phyloP scores from a whole-genome alignment of 2,888 invertebrate species.

The Junonia oenone region DNA sequence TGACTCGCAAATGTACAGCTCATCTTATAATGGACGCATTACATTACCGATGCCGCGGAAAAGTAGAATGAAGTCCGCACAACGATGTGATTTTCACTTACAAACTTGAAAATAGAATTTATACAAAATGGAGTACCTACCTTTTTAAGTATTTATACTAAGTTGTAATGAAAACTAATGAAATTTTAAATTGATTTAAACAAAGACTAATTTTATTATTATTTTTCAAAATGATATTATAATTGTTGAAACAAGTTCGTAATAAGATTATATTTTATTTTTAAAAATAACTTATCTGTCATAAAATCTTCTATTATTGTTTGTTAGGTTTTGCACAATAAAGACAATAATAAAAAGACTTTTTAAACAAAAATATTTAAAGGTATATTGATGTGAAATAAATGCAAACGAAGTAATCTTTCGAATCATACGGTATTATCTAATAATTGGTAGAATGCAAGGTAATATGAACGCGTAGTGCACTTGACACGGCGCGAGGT shows the following conservation, averaged over 20 bases:
- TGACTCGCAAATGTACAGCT: conserved; percentile 40
- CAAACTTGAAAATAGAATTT: conserved; percentile 58
- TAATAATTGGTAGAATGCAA: conserved; percentile 33
- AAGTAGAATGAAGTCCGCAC: conserved; percentile 76
- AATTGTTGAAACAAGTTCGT: too few relatives aligned
- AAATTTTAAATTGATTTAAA: too few relatives aligned
- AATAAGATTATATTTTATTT: too few relatives aligned
- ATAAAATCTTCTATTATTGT: too few relatives aligned
- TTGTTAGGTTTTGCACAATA: too few relatives aligned
- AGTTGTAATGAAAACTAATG: too few relatives aligned
- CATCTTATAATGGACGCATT: conserved; percentile 48
- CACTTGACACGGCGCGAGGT: conserved; percentile 61
- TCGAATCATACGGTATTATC: conserved; percentile 9
- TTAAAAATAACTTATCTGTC: too few relatives aligned
- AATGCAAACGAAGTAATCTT: not conserved
- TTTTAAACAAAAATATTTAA: too few relatives aligned
- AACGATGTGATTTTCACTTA: conserved; percentile 72
- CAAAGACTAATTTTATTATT: too few relatives aligned
- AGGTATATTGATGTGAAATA: not conserved
- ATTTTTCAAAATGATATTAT: too few relatives aligned
- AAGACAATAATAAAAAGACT: not conserved
- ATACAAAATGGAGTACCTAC: not conserved
- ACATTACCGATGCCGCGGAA: conserved; percentile 69
- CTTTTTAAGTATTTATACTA: too few relatives aligned
- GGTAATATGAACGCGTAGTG: conserved; percentile 41